phyloP scores from a whole-genome alignment of 2,797 vertebrate genomes.

The Brotogeris chrysoptera region DNA sequence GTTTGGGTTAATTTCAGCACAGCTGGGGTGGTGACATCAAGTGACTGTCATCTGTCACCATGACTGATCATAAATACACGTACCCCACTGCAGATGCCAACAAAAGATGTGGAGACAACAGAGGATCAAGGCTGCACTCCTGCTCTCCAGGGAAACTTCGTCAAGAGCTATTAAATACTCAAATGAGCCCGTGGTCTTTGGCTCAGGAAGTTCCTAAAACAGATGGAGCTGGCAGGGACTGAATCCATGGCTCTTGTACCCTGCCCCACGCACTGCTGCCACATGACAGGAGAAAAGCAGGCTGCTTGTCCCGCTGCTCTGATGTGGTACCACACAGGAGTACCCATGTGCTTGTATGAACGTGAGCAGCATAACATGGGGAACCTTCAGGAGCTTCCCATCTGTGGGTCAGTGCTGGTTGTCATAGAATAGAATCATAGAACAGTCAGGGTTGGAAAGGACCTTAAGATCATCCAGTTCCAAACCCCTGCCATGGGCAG shows the following conservation, averaged over 20 bases:
- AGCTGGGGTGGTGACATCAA: background rate
- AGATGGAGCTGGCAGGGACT: background rate
- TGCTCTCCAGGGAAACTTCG: background rate
- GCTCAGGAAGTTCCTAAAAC: background rate
- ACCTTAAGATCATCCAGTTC: no score
- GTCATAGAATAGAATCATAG: background rate
- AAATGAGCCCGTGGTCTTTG: background rate
- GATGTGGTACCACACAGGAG: accelerated
- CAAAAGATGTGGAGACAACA: background rate
- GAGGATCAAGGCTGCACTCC: background rate
- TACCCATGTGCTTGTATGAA: background rate
- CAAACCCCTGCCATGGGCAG: no score
- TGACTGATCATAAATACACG: background rate
- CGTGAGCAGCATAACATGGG: background rate
- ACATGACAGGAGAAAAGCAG: background rate
- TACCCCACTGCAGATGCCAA: background rate
- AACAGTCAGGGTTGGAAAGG: no score
- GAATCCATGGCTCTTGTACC: background rate
- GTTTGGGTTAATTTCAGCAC: background rate
- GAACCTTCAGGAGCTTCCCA: background rate
- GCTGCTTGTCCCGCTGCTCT: background rate
- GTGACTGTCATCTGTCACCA: background rate
- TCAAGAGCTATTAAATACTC: background rate
- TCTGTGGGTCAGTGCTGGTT: background rate
- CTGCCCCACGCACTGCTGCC: accelerated